Percentiles rank a stretch among this genome's conserved stretches.
Evolutionary conservation across 1,140 invertebrate genomes (phyloP).

Genomic region (Stenopsyche tienmushanensis): DNA sequence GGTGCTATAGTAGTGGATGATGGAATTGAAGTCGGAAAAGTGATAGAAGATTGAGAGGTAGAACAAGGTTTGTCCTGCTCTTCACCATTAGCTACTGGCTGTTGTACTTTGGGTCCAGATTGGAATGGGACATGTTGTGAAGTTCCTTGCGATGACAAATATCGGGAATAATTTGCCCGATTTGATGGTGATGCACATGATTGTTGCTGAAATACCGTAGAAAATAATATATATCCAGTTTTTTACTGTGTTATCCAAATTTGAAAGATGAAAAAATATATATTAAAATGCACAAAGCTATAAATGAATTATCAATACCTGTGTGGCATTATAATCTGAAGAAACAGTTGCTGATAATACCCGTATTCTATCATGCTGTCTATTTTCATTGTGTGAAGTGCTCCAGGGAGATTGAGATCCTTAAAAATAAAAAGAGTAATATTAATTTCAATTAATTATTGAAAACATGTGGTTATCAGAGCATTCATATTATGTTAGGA

Average conservation of each 20-base stretch:
- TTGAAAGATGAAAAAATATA: constrained; percentile 1
- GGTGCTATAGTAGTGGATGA: neutral
- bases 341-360: constrained; percentile 21
- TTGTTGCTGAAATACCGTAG: neutral
- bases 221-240: neutral
- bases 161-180: constrained; percentile 36
- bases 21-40: constrained; percentile 3
- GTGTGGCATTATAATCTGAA: constrained; percentile 21
- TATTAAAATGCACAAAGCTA: neutral
- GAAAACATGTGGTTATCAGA: too few species aligned
- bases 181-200: constrained; percentile 22
- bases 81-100: neutral
- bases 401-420: constrained; percentile 27
- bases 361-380: constrained; percentile 12
- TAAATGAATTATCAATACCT: constrained; percentile 8
- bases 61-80: constrained; percentile 7
- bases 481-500: too few species aligned
- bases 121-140: constrained; percentile 4
- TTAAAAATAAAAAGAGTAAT: too few species aligned
- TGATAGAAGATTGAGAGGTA: neutral
- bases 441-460: too few species aligned
- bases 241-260: too few species aligned
- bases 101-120: constrained; percentile 8
- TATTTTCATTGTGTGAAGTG: neutral
- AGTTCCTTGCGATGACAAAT: constrained; percentile 22